A percentile compares a stretch with the other conserved stretches of the same genome.
Evolutionary conservation across 1,140 invertebrate species (phyloP).

Genomic region (Conus ventricosus): DNA sequence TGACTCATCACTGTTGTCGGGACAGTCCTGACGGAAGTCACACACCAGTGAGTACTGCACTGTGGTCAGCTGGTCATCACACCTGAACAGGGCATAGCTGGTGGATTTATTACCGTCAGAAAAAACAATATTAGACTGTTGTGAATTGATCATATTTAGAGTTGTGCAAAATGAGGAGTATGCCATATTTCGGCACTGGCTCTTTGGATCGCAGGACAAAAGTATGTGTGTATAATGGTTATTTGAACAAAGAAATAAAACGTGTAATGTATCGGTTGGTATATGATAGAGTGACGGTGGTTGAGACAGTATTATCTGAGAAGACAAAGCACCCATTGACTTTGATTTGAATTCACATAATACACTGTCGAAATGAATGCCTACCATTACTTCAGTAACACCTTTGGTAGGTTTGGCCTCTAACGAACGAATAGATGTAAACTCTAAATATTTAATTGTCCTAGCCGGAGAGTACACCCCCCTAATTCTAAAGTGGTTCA

Average conservation of each 20-base stretch:
- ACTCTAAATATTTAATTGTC: neutral
- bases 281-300: neutral
- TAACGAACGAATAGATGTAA: too few species aligned
- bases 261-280: neutral
- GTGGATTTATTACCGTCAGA: neutral
- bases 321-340: neutral
- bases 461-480: neutral
- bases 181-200: neutral
- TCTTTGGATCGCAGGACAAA: neutral
- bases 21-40: slow-evolving; percentile 14
- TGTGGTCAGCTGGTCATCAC: neutral
- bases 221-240: neutral
- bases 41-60: slow-evolving; percentile 15
- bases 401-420: neutral
- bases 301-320: neutral
- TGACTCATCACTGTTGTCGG: neutral
- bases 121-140: neutral
- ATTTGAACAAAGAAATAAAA: neutral
- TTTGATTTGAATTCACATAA: neutral
- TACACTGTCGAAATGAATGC: neutral
- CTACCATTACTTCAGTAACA: neutral
- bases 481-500: neutral
- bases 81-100: neutral
- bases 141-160: neutral
- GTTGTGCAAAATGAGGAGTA: neutral